Evolutionary conservation across 35 echinoderm and acorn worm genomes (phyloP), one percentile per base, ranked within the genome.

Genomic region (Diadema setosum): DNA sequence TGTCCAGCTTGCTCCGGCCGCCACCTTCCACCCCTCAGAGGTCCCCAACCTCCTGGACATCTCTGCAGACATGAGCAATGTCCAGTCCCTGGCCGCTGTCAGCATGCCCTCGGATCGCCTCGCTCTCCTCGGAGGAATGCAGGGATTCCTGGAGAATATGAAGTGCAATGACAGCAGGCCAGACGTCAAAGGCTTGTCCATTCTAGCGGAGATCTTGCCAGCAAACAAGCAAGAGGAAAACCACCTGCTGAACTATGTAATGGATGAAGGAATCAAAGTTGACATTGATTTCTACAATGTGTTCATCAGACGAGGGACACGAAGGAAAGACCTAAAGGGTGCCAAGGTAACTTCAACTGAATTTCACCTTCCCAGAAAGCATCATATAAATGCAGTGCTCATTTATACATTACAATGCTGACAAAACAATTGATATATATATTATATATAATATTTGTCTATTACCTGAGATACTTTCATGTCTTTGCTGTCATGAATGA

Each of bases 271-370:
- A 26, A 82, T 94, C 4, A 89, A 76, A 46, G 82, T 89, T 17
- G 96, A 99, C 67, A 57, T 99, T 16, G 89, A 92, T 84, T 99
- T 99, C 63, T 98, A 92, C 41, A 99, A 99, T 82, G 86, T 84
- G 41, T 85, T 94, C 4, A 95, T 95, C 44, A 82, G 93, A 31
- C 56, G 82, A 5, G 90, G 93, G 59, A 89, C 89, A 39, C 82
- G 80, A 14, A 86, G 93, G 58, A 80, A 74, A 5, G 86, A 99
- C 70, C 69, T 99, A 11, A 48, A 82, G 39, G 50, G 81, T 81
- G 92, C 96, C 4, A 99, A 94, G 93, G 96, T 95, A 63, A 83
- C n/a, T n/a, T n/a, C n/a, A n/a, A n/a, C n/a, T n/a, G n/a, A n/a
- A n/a, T n/a, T n/a, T n/a, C n/a, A n/a, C n/a, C n/a, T n/a, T n/a